Conservation (phyloP, 1,140 invertebrate species). For the Mesaphorura yosii region DNA sequence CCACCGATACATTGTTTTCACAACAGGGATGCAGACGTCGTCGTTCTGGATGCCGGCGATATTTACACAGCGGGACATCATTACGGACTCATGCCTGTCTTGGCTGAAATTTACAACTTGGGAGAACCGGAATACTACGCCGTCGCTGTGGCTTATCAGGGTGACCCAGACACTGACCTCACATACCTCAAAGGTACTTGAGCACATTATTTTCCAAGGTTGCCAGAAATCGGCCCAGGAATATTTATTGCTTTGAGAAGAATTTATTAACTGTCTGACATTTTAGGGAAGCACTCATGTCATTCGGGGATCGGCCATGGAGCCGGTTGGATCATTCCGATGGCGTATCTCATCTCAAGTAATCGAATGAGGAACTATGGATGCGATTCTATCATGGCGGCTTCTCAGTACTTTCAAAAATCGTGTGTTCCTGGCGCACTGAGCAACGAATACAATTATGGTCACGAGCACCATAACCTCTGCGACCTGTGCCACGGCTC, state of each 20-base stretch:
- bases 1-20: background rate
- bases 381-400: constrained; percentile 76
- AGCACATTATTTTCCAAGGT: constrained; percentile 9
- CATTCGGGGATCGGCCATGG: constrained; percentile 83
- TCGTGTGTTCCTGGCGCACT: constrained; percentile 81
- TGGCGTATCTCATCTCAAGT: constrained; percentile 85
- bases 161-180: constrained; percentile 71
- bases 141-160: constrained; percentile 82
- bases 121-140: constrained; percentile 79
- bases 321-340: constrained; percentile 89
- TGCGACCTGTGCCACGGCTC: constrained; percentile 87
- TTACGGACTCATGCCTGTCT: constrained; percentile 69
- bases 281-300: constrained; percentile 65
- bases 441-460: constrained; percentile 67
- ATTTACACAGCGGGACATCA: constrained; percentile 78
- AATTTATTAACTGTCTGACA: constrained; percentile 13
- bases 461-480: constrained; percentile 73
- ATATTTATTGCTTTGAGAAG: background rate
- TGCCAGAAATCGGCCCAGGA: background rate
- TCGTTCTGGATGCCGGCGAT: constrained; percentile 83
- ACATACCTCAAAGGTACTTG: constrained; percentile 64
- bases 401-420: constrained; percentile 84
- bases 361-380: constrained; percentile 83
- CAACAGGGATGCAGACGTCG: constrained; percentile 60
- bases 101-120: constrained; percentile 79